Evolutionary conservation across 2,797 vertebrate genomes (phyloP), one percentile per base, ranked within the genome.

Genomic region (Streptopelia turtur): DNA sequence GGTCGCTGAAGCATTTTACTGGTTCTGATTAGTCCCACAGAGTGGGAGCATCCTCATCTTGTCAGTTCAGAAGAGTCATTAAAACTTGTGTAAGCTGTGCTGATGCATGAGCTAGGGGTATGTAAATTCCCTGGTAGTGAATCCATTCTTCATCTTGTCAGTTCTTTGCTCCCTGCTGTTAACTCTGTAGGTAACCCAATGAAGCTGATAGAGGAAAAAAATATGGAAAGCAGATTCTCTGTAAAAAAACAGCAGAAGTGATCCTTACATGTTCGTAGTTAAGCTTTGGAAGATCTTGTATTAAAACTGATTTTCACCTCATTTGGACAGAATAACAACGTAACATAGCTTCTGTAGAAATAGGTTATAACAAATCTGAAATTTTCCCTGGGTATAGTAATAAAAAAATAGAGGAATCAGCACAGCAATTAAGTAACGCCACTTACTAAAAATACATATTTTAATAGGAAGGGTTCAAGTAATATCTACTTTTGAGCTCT

Each of bases 1-100:
- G 86, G 85, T 95, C 78, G 96, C 93, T 97, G 97, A 97, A 97
- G 97, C 97, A 98, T 98, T 97, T 98, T 96, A 88, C 97, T 94
- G 35, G 37, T 91, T 88, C 89, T 95, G 84, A 97, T 97, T 97
- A 97, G 95, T 96, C 95, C 94, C 87, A 89, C 63, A 47, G 87
- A 75, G 55, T 95, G 61, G 57, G 83, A 95, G 74, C 94, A 85
- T 93, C 77, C 76, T 95, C 61, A 80, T 95, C 66, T 83, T 97
- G 90, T 93, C 92, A 83, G 82, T 90, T 95, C 83, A 86, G 72
- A 72, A 87, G 86, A 95, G 66, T 95, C 87, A 95, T 96, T 96
- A 94, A 81, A 80, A 93, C 21, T 57, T 88, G 45, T 84, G 72
- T 96, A 95, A 96, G 80, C 87, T 92, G 79, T 65, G 78, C 69